Evolutionary conservation across 2,797 vertebrate genomes (phyloP).

Genomic region (Acanthiza pusilla): DNA sequence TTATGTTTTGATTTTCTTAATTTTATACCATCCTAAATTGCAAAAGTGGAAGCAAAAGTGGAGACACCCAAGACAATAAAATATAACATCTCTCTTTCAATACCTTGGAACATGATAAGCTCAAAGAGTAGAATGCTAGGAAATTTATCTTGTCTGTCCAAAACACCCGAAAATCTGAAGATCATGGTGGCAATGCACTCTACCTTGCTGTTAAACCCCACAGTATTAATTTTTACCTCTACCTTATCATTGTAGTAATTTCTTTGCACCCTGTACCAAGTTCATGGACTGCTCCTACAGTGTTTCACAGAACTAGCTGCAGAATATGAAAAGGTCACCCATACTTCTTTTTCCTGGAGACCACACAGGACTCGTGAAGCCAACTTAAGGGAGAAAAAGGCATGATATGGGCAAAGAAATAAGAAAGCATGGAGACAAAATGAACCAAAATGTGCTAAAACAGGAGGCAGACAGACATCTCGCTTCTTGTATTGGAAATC

Average conservation of each 20-base stretch:
- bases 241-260: slow-evolving; percentile 34
- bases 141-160: slow-evolving; percentile 26
- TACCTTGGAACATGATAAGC: background rate
- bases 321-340: slow-evolving; percentile 51
- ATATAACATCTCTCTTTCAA: background rate
- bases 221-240: slow-evolving; percentile 53
- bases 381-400: background rate
- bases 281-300: slow-evolving; percentile 49
- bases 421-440: slow-evolving; percentile 30
- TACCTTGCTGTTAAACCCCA: slow-evolving; percentile 59
- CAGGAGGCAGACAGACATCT: slow-evolving; percentile 19
- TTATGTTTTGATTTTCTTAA: background rate
- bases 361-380: slow-evolving; percentile 35
- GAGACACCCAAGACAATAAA: background rate
- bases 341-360: slow-evolving; percentile 1
- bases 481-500: slow-evolving; percentile 43
- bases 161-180: background rate
- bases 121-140: background rate
- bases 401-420: background rate
- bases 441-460: background rate
- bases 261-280: background rate
- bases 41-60: background rate
- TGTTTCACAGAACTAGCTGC: slow-evolving; percentile 56
- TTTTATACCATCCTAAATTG: background rate
- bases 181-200: slow-evolving; percentile 35